These are phyloP conservation scores for Diglossa cyanea DNA, from an alignment of 2,797 vertebrate species.

Conservation along the genomic window DNA sequence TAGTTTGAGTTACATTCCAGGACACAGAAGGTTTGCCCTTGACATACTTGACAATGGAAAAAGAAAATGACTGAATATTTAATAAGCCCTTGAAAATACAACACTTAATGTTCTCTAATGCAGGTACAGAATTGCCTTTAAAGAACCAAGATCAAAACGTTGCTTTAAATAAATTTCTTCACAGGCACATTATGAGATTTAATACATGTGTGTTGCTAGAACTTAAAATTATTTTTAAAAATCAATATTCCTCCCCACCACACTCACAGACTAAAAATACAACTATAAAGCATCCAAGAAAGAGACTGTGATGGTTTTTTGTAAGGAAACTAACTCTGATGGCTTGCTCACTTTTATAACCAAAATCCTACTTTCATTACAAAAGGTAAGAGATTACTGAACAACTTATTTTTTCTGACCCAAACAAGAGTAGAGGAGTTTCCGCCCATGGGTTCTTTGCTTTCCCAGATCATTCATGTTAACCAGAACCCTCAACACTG, in stretches of 20 bases:
- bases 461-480: neutral
- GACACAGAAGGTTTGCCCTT: conserved; percentile 55
- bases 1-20: conserved; percentile 21
- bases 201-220: neutral
- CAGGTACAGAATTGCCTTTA: conserved; percentile 13
- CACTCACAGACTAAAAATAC: neutral
- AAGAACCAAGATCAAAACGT: neutral
- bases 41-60: conserved; percentile 46
- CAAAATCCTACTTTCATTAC: neutral
- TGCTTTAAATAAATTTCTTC: conserved; percentile 9
- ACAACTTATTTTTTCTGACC: neutral
- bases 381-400: neutral
- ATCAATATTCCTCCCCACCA: neutral
- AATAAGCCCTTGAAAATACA: conserved; percentile 66
- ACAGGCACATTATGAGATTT: neutral
- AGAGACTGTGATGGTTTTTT: neutral
- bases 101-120: conserved; percentile 61
- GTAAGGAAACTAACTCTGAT: neutral
- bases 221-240: neutral
- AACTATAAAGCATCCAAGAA: neutral
- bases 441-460: neutral
- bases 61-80: conserved; percentile 70
- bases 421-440: neutral
- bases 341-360: neutral
- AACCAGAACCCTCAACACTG: neutral